Conservation (phyloP, 1,140 invertebrate genomes). For the Rhopalosiphum maidis region DNA sequence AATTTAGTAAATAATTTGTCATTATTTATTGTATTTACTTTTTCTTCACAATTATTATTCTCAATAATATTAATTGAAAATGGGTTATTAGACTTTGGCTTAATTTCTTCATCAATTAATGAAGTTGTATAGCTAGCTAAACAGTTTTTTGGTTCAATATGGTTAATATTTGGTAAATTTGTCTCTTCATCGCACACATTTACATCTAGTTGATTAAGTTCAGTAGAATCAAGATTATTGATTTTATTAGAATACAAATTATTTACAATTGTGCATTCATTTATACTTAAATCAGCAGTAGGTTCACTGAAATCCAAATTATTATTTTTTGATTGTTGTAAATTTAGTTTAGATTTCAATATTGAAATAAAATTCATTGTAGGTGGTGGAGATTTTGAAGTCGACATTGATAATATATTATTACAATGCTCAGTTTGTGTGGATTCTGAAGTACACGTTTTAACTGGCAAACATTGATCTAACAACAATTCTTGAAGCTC, state of each 20-base stretch:
- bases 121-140: neutral
- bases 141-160: neutral
- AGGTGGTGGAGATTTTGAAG: neutral
- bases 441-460: conserved; percentile 20
- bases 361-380: conserved; percentile 39
- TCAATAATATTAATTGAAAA: neutral
- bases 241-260: neutral
- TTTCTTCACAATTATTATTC: conserved; percentile 1
- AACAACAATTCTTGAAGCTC: neutral
- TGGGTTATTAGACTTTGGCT: neutral
- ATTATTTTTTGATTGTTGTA: neutral
- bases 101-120: neutral
- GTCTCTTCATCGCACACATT: neutral
- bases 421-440: conserved; percentile 29
- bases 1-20: neutral
- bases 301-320: neutral
- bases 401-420: neutral
- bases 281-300: neutral
- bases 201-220: neutral
- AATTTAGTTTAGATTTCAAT: conserved; percentile 28
- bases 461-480: neutral
- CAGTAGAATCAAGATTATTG: neutral
- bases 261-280: neutral
- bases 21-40: neutral
- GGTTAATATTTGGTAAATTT: neutral